These are phyloP conservation scores for Hylaeus volcanicus DNA, from an alignment of 1,140 invertebrate species.

Conservation along the genomic window DNA sequence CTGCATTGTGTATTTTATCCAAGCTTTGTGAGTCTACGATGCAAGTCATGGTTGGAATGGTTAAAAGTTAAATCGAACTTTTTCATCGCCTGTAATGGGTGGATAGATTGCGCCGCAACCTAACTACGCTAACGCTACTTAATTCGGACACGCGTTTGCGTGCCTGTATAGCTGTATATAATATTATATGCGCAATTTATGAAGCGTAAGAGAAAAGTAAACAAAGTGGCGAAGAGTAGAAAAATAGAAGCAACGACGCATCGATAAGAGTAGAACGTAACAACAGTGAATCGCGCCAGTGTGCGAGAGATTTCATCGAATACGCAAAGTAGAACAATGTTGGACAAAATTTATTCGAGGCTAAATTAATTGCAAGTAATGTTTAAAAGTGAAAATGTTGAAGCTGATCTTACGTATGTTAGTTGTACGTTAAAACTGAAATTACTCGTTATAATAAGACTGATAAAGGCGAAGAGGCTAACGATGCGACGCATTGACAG, in stretches of 20 bases:
- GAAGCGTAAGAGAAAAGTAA: slow-evolving; percentile 32
- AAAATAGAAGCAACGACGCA: slow-evolving; percentile 50
- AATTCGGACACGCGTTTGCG: neutral
- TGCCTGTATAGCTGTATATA: slow-evolving; percentile 27
- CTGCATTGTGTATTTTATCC: slow-evolving; percentile 45
- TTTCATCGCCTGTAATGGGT: neutral
- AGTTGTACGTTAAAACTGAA: too few species aligned
- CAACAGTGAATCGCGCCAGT: slow-evolving; percentile 44
- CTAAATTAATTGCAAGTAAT: slow-evolving; percentile 4
- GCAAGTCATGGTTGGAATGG: neutral
- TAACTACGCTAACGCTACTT: slow-evolving; percentile 36
- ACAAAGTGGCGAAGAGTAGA: slow-evolving; percentile 46
- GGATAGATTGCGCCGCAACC: slow-evolving; percentile 16
- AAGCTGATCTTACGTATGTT: too few species aligned
- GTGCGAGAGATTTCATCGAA: slow-evolving; percentile 33
- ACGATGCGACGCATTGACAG: too few species aligned
- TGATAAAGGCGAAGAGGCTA: too few species aligned
- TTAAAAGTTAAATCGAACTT: too few species aligned
- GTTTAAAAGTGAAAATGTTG: too few species aligned
- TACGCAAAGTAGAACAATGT: too few species aligned
- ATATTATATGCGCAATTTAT: slow-evolving; percentile 47
- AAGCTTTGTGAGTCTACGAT: neutral
- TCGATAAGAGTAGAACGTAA: slow-evolving; percentile 3
- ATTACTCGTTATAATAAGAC: too few species aligned
- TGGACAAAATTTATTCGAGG: neutral